Evolutionary conservation across 2,113 vertebrate genomes (phyloP), one percentile per base, ranked within the genome.

Genomic region (Triplophysa siluroides): DNA sequence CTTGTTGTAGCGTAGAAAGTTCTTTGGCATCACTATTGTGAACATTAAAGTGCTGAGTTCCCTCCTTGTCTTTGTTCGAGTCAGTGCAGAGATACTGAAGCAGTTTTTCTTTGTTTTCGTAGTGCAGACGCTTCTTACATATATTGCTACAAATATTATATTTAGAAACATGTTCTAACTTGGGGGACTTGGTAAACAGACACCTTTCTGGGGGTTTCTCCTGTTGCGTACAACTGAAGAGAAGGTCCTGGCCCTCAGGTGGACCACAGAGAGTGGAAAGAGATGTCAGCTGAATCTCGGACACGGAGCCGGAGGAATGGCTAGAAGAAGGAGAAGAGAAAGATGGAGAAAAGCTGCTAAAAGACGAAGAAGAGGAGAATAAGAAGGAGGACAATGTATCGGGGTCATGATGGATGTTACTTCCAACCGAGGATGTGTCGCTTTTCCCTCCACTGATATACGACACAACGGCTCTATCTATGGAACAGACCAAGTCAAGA

Each of bases 141-240:
- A 16, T 52, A 52, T 52, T 52, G 4, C 93, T 92, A 72, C 93
- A 83, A 2, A 93, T 91, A 0, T 91, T 92, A 75, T 94, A 94
- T 83, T 95, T 93, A 0, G 96, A 95, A 19, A 79, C 78, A 1
- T 95, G 95, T 83, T 98, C 96, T 90, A 95, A 95, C 82, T 98
- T 98, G 78, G 95, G 84, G 88, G 73, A 21, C 41, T 87, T 91
- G 85, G 78, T 91, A 71, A 93, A 92, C 78, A 88, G 90, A 70
- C 87, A 85, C 82, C 92, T 38, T 0, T 91, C 91, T 0, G 83
- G 91, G 1, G 80, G n/a, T 52, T 84, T 86, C 62, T 82, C 87
- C 50, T 91, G 94, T 41, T 91, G 89, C 24, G 12, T 21, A 43
- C 78, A 63, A 2, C 87, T 88, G 74, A 73, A 54, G 29, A 81